Percentiles rank a stretch among this genome's conserved stretches.
phyloP scores from a whole-genome alignment of 2,113 vertebrate species.

The Odocoileus hemionus region DNA sequence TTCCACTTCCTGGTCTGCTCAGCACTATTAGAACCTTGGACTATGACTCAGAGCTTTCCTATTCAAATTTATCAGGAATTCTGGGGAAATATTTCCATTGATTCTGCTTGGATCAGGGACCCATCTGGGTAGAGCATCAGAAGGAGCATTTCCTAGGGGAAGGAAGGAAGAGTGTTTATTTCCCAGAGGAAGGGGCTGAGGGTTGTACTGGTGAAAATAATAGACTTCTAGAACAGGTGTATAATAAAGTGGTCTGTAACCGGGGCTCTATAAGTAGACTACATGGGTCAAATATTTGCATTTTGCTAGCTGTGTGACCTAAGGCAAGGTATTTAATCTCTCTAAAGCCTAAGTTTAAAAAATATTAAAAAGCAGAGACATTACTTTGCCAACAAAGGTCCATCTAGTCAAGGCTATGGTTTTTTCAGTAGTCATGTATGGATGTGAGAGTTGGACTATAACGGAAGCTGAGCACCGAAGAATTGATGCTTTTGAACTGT shows the following conservation, averaged over 20 bases:
- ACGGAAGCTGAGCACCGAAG: neutral
- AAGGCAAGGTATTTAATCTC: neutral
- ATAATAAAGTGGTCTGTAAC: neutral
- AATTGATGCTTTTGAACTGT: neutral
- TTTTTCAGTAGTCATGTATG: neutral
- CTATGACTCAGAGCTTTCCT: neutral
- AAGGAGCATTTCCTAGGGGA: conserved; percentile 10
- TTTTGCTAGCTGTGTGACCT: neutral
- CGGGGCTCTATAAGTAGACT: neutral
- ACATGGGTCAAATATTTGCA: neutral
- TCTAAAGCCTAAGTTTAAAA: neutral
- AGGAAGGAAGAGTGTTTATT: neutral
- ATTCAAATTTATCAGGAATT: conserved; percentile 22
- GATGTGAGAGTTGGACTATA: neutral
- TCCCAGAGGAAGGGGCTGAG: neutral
- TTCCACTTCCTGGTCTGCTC: neutral
- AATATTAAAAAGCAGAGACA: neutral
- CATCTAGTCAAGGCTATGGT: neutral
- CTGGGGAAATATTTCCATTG: neutral
- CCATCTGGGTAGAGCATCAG: neutral
- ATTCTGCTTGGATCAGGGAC: neutral
- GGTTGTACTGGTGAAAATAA: neutral
- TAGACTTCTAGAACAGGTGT: neutral
- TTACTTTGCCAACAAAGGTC: neutral
- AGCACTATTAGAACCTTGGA: neutral